A percentile compares a stretch with the other conserved stretches of the same genome.
phyloP scores from a whole-genome alignment of 2,888 invertebrate species.

The Zootermopsis nevadensis region DNA sequence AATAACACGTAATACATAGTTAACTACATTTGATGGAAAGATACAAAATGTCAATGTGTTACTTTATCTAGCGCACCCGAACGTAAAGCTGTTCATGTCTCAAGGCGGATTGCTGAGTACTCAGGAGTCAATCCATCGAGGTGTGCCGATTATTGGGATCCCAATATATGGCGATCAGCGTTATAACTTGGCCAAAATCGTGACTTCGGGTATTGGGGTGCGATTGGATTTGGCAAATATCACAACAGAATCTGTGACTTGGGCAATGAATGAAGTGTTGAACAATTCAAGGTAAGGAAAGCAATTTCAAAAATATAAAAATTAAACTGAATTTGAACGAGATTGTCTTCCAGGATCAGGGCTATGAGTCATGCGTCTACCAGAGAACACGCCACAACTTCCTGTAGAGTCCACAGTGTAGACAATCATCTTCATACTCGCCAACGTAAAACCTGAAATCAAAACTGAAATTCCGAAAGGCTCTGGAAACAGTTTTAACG shows the following conservation, averaged over 20 bases:
- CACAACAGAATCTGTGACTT: conserved; percentile 57
- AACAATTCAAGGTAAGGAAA: conserved; percentile 35
- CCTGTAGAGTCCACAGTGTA: too few species aligned
- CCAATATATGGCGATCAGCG: conserved; percentile 57
- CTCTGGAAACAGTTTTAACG: too few species aligned
- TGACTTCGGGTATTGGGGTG: conserved; percentile 60
- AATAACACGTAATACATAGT: too few species aligned
- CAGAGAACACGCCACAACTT: too few species aligned
- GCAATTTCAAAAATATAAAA: too few species aligned
- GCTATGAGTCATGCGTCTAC: too few species aligned
- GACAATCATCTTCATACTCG: too few species aligned
- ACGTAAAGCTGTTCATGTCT: conserved; percentile 69
- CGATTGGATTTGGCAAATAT: conserved; percentile 60
- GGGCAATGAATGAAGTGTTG: conserved; percentile 61
- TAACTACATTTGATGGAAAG: neutral
- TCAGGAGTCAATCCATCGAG: conserved; percentile 55
- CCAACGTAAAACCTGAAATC: too few species aligned
- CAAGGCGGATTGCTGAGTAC: conserved; percentile 70
- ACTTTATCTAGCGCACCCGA: conserved; percentile 63
- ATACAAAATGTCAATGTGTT: neutral
- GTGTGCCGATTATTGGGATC: conserved; percentile 55
- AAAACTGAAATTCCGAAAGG: too few species aligned
- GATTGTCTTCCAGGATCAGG: too few species aligned
- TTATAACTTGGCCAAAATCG: conserved; percentile 61
- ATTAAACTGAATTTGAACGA: too few species aligned